A percentile compares a stretch with the other conserved stretches of the same genome.
These are phyloP conservation scores for Tetramorium alpestre DNA, from an alignment of 1,140 invertebrate species.

Conservation along the genomic window DNA sequence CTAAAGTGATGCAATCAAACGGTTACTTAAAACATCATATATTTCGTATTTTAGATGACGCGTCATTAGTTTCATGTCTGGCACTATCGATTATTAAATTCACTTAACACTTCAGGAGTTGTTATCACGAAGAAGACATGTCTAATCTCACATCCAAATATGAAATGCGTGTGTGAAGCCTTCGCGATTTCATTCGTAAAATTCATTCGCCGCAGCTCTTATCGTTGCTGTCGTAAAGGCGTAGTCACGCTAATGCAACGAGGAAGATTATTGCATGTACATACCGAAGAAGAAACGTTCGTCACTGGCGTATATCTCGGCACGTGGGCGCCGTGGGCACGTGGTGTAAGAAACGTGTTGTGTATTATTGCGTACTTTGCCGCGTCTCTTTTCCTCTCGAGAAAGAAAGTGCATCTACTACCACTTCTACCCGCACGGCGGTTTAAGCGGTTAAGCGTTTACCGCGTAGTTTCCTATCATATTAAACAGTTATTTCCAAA, in stretches of 20 bases:
- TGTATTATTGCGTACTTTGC: conserved; percentile 8
- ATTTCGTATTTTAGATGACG: not conserved
- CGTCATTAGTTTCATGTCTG: not conserved
- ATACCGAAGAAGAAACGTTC: conserved; percentile 9
- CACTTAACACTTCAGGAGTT: too few relatives aligned
- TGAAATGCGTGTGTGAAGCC: not conserved
- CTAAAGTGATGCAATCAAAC: not conserved
- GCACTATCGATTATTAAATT: not conserved
- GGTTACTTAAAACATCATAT: not conserved
- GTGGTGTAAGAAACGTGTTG: conserved; percentile 10
- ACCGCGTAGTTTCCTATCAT: conserved; percentile 6
- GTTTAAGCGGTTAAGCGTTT: not conserved
- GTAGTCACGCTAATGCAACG: conserved; percentile 39
- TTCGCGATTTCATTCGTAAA: not conserved
- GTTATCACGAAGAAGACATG: not conserved
- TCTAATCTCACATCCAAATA: conserved; percentile 15
- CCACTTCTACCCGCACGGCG: not conserved
- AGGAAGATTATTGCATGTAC: conserved; percentile 25
- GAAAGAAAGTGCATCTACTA: not conserved
- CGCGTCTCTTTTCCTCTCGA: not conserved
- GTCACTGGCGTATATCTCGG: conserved; percentile 31
- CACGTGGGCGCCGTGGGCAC: conserved; percentile 43
- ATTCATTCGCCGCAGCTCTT: conserved; percentile 9
- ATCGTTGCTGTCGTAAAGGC: conserved; percentile 26
- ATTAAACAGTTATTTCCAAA: not conserved